Evolutionary conservation across 2,113 vertebrate genomes (phyloP).

Genomic region (Anhinga anhinga): DNA sequence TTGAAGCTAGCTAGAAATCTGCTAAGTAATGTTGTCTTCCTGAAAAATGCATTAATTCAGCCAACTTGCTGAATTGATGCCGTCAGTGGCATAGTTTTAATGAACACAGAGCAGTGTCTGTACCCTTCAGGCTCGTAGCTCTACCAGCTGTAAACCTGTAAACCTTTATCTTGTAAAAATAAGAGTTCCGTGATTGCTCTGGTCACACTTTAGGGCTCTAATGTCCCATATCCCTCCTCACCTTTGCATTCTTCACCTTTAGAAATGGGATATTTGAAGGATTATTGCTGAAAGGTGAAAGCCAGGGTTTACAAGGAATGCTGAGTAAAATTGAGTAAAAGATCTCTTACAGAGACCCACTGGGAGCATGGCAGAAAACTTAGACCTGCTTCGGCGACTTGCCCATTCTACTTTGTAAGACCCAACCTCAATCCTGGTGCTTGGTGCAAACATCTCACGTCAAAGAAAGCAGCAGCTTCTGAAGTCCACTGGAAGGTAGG

Average conservation of each 20-base stretch:
- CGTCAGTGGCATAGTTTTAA: background rate
- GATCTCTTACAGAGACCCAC: background rate
- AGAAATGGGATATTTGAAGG: background rate
- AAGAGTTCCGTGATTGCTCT: background rate
- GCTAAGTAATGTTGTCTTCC: background rate
- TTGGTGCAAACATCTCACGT: background rate
- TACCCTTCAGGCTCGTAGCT: background rate
- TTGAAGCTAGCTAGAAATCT: background rate
- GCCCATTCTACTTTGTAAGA: background rate
- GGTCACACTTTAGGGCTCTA: background rate
- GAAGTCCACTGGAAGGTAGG: background rate
- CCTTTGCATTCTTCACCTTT: background rate
- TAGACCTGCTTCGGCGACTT: background rate
- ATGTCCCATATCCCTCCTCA: background rate
- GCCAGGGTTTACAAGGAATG: background rate
- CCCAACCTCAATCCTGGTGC: background rate
- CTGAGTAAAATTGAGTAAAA: background rate
- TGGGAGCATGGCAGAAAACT: background rate
- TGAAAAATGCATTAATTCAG: background rate
- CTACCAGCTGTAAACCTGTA: background rate
- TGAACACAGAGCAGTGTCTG: background rate
- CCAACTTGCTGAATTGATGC: background rate
- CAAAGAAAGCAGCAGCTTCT: background rate
- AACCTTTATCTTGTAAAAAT: background rate
- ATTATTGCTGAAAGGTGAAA: background rate